These are phyloP conservation scores for Nothura maculosa DNA, from an alignment of 2,797 vertebrate species.

Conservation along the genomic window DNA sequence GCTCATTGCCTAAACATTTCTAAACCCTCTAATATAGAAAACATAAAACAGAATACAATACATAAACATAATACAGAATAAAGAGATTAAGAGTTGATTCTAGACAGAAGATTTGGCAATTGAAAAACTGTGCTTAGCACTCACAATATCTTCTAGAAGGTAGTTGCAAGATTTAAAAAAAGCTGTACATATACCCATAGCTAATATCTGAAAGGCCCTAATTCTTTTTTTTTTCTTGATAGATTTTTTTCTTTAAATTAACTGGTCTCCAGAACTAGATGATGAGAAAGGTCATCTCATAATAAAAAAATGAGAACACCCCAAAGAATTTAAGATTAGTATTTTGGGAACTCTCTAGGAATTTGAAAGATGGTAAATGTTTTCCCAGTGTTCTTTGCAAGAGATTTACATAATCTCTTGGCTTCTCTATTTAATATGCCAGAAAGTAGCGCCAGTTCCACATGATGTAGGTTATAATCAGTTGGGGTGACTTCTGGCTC, in stretches of 20 bases:
- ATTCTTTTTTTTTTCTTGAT: neutral
- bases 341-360: neutral
- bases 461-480: accelerated
- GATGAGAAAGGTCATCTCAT: neutral
- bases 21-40: neutral
- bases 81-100: neutral
- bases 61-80: neutral
- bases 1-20: neutral
- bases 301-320: neutral
- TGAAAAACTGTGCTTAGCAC: neutral
- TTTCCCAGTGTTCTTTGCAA: neutral
- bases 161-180: neutral
- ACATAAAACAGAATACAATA: neutral
- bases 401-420: neutral
- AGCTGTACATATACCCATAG: neutral
- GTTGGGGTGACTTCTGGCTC: accelerated
- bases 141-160: neutral
- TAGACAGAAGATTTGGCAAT: neutral
- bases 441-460: neutral
- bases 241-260: neutral
- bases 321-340: neutral
- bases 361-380: neutral
- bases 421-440: neutral
- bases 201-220: neutral
- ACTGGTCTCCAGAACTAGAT: neutral